phyloP scores from a whole-genome alignment of 1,140 invertebrate genomes.

The Drosophila malerkotliana region DNA sequence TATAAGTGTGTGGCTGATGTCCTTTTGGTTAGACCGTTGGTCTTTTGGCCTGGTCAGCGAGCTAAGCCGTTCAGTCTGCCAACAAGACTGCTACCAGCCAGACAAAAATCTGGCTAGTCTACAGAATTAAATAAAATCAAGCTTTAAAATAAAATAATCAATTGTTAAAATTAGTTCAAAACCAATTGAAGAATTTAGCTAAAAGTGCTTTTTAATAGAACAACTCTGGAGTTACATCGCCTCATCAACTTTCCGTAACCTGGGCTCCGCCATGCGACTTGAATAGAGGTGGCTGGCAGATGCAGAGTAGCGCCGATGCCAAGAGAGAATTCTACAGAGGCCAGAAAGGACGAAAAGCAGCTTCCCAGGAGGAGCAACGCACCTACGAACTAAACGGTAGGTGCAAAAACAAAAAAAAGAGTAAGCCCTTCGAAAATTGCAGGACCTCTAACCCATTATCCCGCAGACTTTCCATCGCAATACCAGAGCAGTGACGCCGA shows the following conservation, averaged over 20 bases:
- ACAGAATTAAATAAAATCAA: slow-evolving; percentile 8
- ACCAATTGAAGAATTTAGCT: slow-evolving; percentile 10
- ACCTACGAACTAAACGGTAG: slow-evolving; percentile 66
- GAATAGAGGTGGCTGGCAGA: slow-evolving; percentile 68
- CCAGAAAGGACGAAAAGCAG: slow-evolving; percentile 61
- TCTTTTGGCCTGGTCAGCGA: slow-evolving; percentile 59
- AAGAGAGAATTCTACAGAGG: slow-evolving; percentile 63
- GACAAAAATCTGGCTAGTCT: slow-evolving; percentile 16
- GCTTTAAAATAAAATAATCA: not conserved
- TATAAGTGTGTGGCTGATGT: slow-evolving; percentile 49
- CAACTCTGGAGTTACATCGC: slow-evolving; percentile 75
- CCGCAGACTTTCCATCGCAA: slow-evolving; percentile 60
- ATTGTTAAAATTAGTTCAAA: not conserved
- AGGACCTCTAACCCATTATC: not conserved
- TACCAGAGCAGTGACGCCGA: slow-evolving; percentile 71
- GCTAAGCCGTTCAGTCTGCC: slow-evolving; percentile 77
- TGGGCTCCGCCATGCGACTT: slow-evolving; percentile 79
- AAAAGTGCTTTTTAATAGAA: slow-evolving; percentile 45
- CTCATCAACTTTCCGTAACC: slow-evolving; percentile 81
- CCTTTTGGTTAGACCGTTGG: slow-evolving; percentile 48
- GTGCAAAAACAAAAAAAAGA: not conserved
- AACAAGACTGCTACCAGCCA: slow-evolving; percentile 68
- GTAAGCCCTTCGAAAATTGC: no score
- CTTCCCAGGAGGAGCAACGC: slow-evolving; percentile 68
- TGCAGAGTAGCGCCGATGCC: slow-evolving; percentile 71